A percentile compares a stretch with the other conserved stretches of the same genome.
phyloP scores from a whole-genome alignment of 92 coral and sea anemone genomes.

The Zoanthus sansibaricus region DNA sequence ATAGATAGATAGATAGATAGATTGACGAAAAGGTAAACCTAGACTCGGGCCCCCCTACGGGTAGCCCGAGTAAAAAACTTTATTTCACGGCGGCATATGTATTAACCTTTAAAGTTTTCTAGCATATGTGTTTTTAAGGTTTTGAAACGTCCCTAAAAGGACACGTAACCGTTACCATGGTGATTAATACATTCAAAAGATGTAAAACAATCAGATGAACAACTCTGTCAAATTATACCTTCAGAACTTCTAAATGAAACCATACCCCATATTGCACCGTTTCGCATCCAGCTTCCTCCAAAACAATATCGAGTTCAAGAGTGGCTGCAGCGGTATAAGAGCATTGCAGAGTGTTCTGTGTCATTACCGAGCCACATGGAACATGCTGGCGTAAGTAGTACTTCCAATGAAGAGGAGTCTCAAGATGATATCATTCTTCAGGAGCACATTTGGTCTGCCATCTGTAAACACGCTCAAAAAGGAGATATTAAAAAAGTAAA shows the following conservation, averaged over 20 bases:
- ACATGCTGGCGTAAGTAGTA: constrained; percentile 10
- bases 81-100: too few relatives aligned
- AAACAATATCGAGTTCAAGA: constrained; percentile 63
- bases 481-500: constrained; percentile 45
- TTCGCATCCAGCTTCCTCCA: constrained; percentile 78
- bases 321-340: constrained; percentile 56
- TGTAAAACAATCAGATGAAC: constrained; percentile 9
- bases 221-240: constrained; percentile 1
- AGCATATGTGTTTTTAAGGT: background rate
- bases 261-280: constrained; percentile 56
- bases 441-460: constrained; percentile 55
- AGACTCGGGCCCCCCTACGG: too few relatives aligned
- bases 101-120: too few relatives aligned
- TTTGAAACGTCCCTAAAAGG: background rate
- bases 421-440: constrained; percentile 47
- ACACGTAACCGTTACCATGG: constrained; percentile 24
- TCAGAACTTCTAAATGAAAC: constrained; percentile 39
- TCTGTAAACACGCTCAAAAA: constrained; percentile 30
- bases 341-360: constrained; percentile 44
- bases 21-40: too few relatives aligned
- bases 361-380: constrained; percentile 46
- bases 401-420: constrained; percentile 9
- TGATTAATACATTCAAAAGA: background rate
- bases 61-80: too few relatives aligned
- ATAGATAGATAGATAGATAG: too few relatives aligned